Base-by-base conservation (phyloP, 2,797 vertebrate genomes). In the Caiman crocodilus region DNA sequence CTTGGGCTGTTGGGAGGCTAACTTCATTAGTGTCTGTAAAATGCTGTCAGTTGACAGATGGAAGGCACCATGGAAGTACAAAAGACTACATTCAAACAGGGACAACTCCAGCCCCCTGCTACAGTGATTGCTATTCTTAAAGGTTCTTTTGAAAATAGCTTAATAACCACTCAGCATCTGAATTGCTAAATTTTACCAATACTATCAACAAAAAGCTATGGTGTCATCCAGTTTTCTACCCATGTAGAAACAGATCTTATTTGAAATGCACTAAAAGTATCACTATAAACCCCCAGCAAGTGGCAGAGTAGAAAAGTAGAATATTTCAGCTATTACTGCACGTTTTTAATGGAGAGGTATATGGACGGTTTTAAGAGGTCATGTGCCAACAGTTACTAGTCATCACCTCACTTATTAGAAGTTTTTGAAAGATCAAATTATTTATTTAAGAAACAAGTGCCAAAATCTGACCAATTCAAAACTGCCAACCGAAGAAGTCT, bases 181-280 rank as follows among this genome's bases (percentile, higher is more conserved):
- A 50, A 50, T 50, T 50, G 42, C 42, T 50, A 32, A 80, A 79
- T 14, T 35, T 50, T 58, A 69, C 18, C 55, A 9, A 2, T 7
- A 82, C 57, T 28, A 71, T 5, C 79, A 83, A 21, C 76, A 83
- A 87, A 76, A 79, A 73, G 57, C 16, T 8, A 0, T 32, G 20
- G 17, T 4, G 84, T 50, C 61, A 30, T 13, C 18, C 6, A 0
- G 0, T 35, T 55, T 2, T 14, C 13, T 56, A 1, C 2, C 5
- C n/a, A 6, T 10, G 4, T 35, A 5, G 2, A 69, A 59, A 58
- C 2, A 13, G 55, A 77, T 8, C 35, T 55, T 60, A 10, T 0
- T 0, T 55, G 0, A 2, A 57, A n/a, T 8, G 5, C 7, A 65
- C 20, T n/a, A 2, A 76, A 78, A 14, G 0, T 79, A 32, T 7